phyloP scores from a whole-genome alignment of 2,797 vertebrate genomes.

The Cetoscarus ocellatus region DNA sequence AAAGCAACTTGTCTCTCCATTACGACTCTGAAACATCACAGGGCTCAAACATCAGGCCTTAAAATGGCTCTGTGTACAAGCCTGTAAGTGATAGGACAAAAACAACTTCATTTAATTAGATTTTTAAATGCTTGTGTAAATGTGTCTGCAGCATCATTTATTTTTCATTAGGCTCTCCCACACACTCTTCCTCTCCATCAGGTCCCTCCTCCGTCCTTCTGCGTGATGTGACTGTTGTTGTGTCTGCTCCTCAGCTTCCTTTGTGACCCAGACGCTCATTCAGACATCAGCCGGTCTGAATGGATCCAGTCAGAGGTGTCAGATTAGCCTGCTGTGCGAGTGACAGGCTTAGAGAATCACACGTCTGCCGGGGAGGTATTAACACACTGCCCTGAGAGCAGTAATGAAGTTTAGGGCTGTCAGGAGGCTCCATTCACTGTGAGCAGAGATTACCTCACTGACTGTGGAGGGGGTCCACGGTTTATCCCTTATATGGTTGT shows the following conservation, averaged over 20 bases:
- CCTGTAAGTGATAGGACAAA: no score
- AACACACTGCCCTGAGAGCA: conserved; percentile 42
- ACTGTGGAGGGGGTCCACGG: conserved; percentile 5
- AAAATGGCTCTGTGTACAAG: no score
- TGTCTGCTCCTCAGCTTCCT: conserved; percentile 28
- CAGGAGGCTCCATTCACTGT: conserved; percentile 28
- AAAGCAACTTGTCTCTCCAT: no score
- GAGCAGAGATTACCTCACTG: conserved; percentile 10
- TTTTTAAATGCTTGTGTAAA: no score
- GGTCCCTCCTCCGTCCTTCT: conserved; percentile 3
- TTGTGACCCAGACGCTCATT: conserved; percentile 53
- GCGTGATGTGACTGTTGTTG: conserved; percentile 13
- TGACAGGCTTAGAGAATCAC: conserved; percentile 38
- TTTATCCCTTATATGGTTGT: background rate
- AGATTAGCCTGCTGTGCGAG: conserved; percentile 52
- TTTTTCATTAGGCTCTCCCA: no score
- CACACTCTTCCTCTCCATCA: background rate
- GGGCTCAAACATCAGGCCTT: no score
- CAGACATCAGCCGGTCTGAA: conserved; percentile 57
- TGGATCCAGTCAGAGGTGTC: conserved; percentile 63
- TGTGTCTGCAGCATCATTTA: no score
- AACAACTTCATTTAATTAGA: no score
- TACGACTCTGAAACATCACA: no score
- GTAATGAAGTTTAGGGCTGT: conserved; percentile 51
- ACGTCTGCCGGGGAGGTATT: conserved; percentile 35